Conservation (phyloP, 2,797 vertebrate species). For the Bradypodion pumilum region DNA sequence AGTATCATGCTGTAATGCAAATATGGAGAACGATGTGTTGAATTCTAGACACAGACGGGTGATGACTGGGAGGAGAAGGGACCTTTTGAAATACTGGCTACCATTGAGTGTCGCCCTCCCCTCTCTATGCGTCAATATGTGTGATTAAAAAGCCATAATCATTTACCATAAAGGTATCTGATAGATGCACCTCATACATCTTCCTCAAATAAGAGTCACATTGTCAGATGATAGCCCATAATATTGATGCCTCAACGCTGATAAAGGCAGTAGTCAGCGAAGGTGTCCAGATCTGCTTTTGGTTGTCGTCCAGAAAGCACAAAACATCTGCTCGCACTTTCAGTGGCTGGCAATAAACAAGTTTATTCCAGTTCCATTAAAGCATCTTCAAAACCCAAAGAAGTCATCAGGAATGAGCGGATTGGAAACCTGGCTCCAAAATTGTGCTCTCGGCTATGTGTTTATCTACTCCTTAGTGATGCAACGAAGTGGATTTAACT, state of each 20-base stretch:
- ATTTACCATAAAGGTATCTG: too few species aligned
- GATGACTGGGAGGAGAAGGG: too few species aligned
- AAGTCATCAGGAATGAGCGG: neutral
- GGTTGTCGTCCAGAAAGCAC: too few species aligned
- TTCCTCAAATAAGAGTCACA: neutral
- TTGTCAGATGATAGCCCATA: neutral
- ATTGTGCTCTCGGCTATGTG: constrained; percentile 28
- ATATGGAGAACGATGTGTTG: too few species aligned
- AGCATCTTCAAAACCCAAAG: constrained; percentile 12
- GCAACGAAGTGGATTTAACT: constrained; percentile 25
- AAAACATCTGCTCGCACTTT: too few species aligned
- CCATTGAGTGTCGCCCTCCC: too few species aligned
- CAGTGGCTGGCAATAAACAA: neutral
- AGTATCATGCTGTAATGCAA: too few species aligned
- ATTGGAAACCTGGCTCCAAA: constrained; percentile 16
- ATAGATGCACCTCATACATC: too few species aligned
- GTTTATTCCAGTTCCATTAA: neutral
- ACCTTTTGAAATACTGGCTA: too few species aligned
- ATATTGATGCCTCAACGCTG: neutral
- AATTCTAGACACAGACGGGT: neutral
- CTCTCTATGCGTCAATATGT: too few species aligned
- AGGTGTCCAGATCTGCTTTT: too few species aligned
- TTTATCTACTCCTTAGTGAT: constrained; percentile 29
- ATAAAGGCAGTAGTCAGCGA: neutral
- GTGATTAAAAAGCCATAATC: too few species aligned